phyloP scores from a whole-genome alignment of 2,113 vertebrate genomes.

The Strigops habroptila region DNA sequence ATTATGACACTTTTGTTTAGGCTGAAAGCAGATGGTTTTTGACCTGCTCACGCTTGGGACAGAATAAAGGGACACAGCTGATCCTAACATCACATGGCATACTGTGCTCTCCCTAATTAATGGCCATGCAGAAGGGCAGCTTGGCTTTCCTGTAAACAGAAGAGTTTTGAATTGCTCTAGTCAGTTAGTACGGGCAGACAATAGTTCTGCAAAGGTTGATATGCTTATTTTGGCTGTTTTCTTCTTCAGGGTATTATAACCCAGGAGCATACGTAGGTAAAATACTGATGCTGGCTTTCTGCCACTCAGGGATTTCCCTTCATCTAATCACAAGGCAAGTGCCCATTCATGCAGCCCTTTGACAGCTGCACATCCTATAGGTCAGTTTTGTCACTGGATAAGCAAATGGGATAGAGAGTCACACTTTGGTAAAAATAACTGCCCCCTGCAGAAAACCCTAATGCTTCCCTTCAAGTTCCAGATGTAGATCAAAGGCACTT shows the following conservation, averaged over 20 bases:
- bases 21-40: neutral
- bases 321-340: neutral
- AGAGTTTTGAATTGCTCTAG: neutral
- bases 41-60: fast-evolving
- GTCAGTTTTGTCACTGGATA: neutral
- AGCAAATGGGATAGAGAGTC: neutral
- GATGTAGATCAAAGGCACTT: neutral
- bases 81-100: neutral
- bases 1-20: neutral
- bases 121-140: neutral
- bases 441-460: neutral
- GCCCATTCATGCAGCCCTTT: neutral
- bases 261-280: neutral
- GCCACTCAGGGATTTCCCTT: neutral
- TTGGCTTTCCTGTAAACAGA: neutral
- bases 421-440: neutral
- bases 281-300: neutral
- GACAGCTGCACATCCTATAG: neutral
- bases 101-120: neutral
- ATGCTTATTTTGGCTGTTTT: neutral
- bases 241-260: neutral
- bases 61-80: neutral
- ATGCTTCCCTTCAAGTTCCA: neutral
- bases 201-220: neutral
- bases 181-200: neutral